Evolutionary conservation across 2,113 vertebrate species (phyloP).

Genomic region (Ellobius talpinus): DNA sequence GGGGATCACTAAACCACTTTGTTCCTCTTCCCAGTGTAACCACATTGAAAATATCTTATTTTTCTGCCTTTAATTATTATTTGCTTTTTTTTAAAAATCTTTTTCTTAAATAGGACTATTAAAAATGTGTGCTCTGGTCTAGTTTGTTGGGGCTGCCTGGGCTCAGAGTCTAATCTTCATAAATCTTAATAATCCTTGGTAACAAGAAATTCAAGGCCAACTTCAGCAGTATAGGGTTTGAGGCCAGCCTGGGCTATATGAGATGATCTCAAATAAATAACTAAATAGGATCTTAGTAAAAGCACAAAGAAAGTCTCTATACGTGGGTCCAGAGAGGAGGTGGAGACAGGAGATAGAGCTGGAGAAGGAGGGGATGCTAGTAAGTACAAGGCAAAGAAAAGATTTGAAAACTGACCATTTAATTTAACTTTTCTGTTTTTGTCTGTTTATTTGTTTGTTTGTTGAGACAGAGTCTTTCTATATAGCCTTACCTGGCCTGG

Average conservation of each 20-base stretch:
- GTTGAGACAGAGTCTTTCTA: background rate
- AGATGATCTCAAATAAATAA: background rate
- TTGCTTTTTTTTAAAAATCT: background rate
- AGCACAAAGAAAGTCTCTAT: background rate
- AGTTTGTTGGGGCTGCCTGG: background rate
- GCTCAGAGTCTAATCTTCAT: background rate
- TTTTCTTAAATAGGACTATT: background rate
- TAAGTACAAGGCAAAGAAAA: background rate
- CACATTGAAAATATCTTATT: background rate
- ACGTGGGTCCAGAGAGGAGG: background rate
- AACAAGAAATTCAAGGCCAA: background rate
- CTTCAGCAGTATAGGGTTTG: background rate
- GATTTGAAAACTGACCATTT: background rate
- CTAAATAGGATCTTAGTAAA: background rate
- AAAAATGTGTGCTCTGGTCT: background rate
- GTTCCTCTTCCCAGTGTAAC: background rate
- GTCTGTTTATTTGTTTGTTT: background rate
- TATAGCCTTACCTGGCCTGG: background rate
- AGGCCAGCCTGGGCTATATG: background rate
- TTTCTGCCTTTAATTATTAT: background rate
- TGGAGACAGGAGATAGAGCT: background rate
- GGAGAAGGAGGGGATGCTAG: background rate
- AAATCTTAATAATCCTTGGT: background rate
- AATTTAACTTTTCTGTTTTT: background rate
- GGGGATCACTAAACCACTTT: background rate